These are phyloP conservation scores for Cantharis rufa DNA, from an alignment of 2,888 invertebrate species.

Conservation along the genomic window DNA sequence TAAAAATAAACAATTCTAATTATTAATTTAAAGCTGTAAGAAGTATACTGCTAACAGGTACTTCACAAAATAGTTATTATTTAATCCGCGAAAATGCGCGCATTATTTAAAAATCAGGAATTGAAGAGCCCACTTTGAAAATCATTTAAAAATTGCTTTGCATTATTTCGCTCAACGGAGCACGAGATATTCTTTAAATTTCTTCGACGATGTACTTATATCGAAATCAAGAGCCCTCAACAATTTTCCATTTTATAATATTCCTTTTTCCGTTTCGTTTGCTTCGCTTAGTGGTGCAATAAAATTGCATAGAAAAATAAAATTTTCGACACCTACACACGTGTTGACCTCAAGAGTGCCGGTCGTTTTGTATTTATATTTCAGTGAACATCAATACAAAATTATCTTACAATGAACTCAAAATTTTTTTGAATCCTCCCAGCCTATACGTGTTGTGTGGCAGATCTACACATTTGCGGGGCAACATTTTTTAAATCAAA, in stretches of 20 bases:
- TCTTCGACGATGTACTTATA: not conserved
- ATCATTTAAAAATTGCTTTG: no score
- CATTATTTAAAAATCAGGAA: no score
- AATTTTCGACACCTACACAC: conserved; percentile 24
- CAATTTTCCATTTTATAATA: not conserved
- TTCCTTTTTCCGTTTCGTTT: conserved; percentile 10
- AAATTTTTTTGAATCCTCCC: not conserved
- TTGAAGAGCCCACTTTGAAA: no score
- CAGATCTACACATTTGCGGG: no score
- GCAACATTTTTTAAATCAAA: no score
- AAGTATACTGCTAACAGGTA: no score
- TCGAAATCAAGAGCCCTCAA: conserved; percentile 5
- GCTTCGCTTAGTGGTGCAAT: conserved; percentile 9
- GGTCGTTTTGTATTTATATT: conserved; percentile 9
- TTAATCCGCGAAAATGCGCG: no score
- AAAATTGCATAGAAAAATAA: conserved; percentile 9
- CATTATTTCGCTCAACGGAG: no score
- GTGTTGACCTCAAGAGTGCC: conserved; percentile 7
- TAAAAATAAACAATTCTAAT: no score
- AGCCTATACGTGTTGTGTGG: no score
- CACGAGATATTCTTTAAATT: not conserved
- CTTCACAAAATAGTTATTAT: no score
- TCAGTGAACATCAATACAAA: conserved; percentile 14
- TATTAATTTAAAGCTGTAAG: no score
- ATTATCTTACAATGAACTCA: conserved; percentile 15